Conservation (phyloP, 1,140 invertebrate genomes). For the Planococcus citri region DNA sequence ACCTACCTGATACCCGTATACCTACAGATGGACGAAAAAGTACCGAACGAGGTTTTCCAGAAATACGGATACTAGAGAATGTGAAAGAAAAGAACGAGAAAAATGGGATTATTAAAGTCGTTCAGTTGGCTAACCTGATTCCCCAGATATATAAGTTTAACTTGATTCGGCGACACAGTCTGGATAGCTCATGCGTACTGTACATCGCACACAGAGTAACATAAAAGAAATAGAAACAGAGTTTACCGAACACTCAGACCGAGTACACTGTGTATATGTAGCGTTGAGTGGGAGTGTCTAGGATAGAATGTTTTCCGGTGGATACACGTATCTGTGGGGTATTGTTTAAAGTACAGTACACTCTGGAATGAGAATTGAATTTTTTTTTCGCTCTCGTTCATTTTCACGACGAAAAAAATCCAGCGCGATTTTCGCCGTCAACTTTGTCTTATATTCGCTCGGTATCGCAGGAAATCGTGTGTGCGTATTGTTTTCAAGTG, state of each 20-base stretch:
- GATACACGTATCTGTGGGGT: constrained; percentile 9
- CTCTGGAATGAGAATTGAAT: neutral
- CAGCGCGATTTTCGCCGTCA: neutral
- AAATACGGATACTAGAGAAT: too few species aligned
- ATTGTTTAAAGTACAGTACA: neutral
- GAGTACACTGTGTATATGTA: neutral
- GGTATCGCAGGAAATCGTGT: neutral
- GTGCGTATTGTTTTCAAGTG: neutral
- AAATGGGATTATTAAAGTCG: constrained; percentile 7
- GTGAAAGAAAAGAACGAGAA: neutral
- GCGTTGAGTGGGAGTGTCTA: constrained; percentile 12
- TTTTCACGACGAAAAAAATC: neutral
- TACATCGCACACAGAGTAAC: neutral
- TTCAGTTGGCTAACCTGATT: constrained; percentile 17
- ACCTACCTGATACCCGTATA: too few species aligned
- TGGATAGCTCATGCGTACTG: constrained; percentile 9
- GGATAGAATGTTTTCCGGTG: constrained; percentile 13
- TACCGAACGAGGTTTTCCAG: too few species aligned
- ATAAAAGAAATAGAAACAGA: too few species aligned
- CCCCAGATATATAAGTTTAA: constrained; percentile 12
- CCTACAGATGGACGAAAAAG: too few species aligned
- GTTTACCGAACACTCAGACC: too few species aligned
- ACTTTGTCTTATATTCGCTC: neutral
- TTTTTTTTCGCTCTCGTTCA: neutral
- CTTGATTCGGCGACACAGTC: neutral